Evolutionary conservation across 2,888 invertebrate species (phyloP).

Genomic region (Cyclophora albipunctata): DNA sequence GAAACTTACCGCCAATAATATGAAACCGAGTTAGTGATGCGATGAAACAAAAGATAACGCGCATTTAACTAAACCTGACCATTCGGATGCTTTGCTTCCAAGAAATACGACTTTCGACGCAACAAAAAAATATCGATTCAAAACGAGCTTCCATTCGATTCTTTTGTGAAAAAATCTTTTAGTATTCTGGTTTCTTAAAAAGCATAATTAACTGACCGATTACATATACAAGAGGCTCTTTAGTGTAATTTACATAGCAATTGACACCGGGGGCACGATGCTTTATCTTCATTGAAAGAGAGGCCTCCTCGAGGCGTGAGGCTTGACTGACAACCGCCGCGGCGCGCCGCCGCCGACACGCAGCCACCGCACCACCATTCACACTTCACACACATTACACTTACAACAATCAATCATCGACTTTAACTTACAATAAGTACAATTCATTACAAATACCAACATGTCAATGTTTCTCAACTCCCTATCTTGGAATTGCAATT

Average conservation of each 20-base stretch:
- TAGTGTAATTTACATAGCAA: conserved; percentile 42
- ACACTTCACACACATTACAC: too few species aligned
- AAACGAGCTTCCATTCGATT: conserved; percentile 6
- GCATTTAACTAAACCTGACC: conserved; percentile 1
- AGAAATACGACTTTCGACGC: conserved; percentile 17
- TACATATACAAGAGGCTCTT: conserved; percentile 31
- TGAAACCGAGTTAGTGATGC: conserved; percentile 8
- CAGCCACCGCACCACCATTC: not conserved
- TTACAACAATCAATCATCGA: not conserved
- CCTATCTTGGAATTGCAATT: too few species aligned
- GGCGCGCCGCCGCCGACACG: conserved; percentile 8
- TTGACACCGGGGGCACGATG: conserved; percentile 45
- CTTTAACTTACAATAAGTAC: not conserved
- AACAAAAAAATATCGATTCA: conserved; percentile 12
- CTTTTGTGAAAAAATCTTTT: conserved; percentile 7
- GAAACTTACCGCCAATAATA: conserved; percentile 3
- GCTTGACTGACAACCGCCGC: too few species aligned
- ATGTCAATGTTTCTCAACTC: too few species aligned
- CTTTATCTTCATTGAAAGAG: conserved; percentile 18
- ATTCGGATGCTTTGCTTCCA: conserved; percentile 22
- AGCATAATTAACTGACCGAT: conserved; percentile 35
- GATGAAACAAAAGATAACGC: conserved; percentile 13
- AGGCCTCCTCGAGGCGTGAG: conserved; percentile 4
- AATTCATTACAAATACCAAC: conserved; percentile 13
- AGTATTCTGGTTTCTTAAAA: conserved; percentile 30